Evolutionary conservation across 1,140 invertebrate species (phyloP).

Genomic region (Carcinoscorpius rotundicauda): DNA sequence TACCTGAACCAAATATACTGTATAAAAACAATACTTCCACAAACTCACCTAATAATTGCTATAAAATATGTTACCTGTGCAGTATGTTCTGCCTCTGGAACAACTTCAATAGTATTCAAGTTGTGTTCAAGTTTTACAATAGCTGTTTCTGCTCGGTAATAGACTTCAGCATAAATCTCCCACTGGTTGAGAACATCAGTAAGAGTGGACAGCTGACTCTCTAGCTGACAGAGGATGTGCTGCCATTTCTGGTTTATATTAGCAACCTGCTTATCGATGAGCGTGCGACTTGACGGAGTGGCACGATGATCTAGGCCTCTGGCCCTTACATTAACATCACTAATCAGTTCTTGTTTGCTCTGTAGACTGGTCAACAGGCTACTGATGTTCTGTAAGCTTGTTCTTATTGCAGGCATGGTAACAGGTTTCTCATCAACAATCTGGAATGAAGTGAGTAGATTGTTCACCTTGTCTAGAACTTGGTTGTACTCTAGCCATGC

Average conservation of each 20-base stretch:
- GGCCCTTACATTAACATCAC: slow-evolving; percentile 50
- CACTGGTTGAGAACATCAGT: slow-evolving; percentile 55
- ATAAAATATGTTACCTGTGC: too few species aligned
- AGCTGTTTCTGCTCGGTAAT: slow-evolving; percentile 14
- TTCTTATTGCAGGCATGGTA: slow-evolving; percentile 50
- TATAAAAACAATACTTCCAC: too few species aligned
- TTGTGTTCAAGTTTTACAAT: slow-evolving; percentile 7
- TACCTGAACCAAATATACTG: too few species aligned
- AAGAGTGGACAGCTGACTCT: slow-evolving; percentile 46
- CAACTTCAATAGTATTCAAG: too few species aligned
- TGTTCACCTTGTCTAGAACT: slow-evolving; percentile 51
- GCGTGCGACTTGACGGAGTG: slow-evolving; percentile 44
- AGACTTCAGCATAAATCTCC: slow-evolving; percentile 39
- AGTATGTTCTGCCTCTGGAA: too few species aligned
- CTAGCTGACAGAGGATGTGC: slow-evolving; percentile 52
- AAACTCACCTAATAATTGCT: too few species aligned
- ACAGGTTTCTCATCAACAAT: slow-evolving; percentile 33
- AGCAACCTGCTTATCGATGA: slow-evolving; percentile 46
- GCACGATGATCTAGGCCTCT: slow-evolving; percentile 49
- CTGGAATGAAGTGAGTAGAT: slow-evolving; percentile 2
- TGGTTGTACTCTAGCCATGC: slow-evolving; percentile 67
- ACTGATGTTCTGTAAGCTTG: slow-evolving; percentile 50
- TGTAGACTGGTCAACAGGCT: slow-evolving; percentile 28
- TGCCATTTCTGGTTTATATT: slow-evolving; percentile 60
- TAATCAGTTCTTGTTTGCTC: slow-evolving; percentile 47